phyloP scores from a whole-genome alignment of 2,888 invertebrate genomes.

The Orthosia cruda region DNA sequence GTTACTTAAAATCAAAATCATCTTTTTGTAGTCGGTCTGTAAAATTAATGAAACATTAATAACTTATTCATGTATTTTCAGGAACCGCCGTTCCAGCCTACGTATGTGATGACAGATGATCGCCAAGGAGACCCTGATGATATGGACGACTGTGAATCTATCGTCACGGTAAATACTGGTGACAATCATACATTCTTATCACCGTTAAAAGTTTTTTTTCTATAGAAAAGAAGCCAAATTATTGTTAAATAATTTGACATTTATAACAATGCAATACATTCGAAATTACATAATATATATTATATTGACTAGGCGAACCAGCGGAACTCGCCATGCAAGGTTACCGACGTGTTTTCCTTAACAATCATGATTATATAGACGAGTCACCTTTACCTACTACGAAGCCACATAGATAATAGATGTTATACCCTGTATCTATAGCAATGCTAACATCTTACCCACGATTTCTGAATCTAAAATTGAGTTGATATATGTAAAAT shows the following conservation, averaged over 20 bases:
- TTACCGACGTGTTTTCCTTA: slow-evolving; percentile 63
- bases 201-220: too few species aligned
- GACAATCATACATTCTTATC: neutral
- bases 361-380: slow-evolving; percentile 26
- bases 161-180: slow-evolving; percentile 75
- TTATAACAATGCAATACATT: neutral
- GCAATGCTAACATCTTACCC: too few species aligned
- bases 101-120: slow-evolving; percentile 75
- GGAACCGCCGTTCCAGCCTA: slow-evolving; percentile 78
- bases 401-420: neutral
- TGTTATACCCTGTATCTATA: neutral
- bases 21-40: neutral
- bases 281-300: slow-evolving; percentile 12
- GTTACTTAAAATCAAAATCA: too few species aligned
- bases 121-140: slow-evolving; percentile 82
- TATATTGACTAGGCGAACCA: slow-evolving; percentile 26
- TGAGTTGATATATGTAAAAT: too few species aligned
- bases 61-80: slow-evolving; percentile 68
- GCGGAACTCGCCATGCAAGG: slow-evolving; percentile 63
- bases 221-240: neutral
- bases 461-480: too few species aligned
- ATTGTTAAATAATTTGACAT: neutral
- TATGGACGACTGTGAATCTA: slow-evolving; percentile 79
- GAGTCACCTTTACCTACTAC: slow-evolving; percentile 24
- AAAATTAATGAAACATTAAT: neutral